These are phyloP conservation scores for Sarcophaga variegata DNA, from an alignment of 2,888 invertebrate species.

Conservation along the genomic window DNA sequence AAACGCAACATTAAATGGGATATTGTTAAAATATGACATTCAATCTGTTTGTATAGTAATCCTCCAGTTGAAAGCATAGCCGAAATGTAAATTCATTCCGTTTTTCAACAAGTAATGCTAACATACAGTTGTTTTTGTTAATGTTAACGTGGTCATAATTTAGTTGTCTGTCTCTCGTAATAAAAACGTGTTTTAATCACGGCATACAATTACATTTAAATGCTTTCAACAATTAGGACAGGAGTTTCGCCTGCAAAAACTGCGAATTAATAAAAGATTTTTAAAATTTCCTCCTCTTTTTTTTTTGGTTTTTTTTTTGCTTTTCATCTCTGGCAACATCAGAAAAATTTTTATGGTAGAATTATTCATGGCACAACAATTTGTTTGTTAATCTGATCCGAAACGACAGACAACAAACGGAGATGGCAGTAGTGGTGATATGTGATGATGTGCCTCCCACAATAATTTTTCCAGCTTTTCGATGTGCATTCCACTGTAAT, in stretches of 20 bases:
- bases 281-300: no score
- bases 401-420: no score
- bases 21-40: no score
- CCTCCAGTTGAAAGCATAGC: no score
- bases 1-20: no score
- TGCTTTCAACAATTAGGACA: slow-evolving; percentile 21
- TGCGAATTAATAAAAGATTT: no score
- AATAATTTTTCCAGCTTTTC: neutral
- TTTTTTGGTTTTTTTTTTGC: no score
- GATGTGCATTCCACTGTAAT: neutral
- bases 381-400: slow-evolving; percentile 22
- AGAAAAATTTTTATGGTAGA: slow-evolving; percentile 33
- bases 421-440: neutral
- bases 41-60: no score
- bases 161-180: slow-evolving; percentile 11
- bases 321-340: neutral
- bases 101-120: no score
- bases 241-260: no score
- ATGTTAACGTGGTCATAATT: neutral
- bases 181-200: slow-evolving; percentile 36
- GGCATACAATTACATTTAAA: slow-evolving; percentile 28
- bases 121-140: no score
- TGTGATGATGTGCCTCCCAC: slow-evolving; percentile 39
- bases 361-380: slow-evolving; percentile 32
- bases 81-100: no score